Evolutionary conservation across 2,113 vertebrate genomes (phyloP).

Genomic region (Formicarius rufipectus): DNA sequence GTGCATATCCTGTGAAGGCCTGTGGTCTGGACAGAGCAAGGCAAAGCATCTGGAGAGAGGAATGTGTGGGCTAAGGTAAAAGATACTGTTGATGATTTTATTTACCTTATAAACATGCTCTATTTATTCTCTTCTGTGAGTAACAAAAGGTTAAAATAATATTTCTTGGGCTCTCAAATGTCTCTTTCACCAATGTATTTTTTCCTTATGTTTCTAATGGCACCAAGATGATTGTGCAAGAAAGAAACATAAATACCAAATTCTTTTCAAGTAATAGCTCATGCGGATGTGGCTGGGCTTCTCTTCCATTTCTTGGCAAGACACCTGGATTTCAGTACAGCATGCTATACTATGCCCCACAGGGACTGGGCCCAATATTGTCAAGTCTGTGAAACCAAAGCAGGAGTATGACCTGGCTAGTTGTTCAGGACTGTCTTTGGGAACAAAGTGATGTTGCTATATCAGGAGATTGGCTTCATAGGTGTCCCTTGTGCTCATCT

Average conservation of each 20-base stretch:
- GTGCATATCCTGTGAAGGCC: neutral
- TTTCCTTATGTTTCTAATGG: slow-evolving; percentile 9
- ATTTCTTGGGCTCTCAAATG: neutral
- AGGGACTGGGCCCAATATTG: neutral
- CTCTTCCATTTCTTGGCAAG: neutral
- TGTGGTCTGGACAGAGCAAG: neutral
- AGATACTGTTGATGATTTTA: slow-evolving; percentile 1
- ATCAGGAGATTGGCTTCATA: neutral
- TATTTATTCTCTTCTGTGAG: neutral
- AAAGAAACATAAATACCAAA: neutral
- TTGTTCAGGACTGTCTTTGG: neutral
- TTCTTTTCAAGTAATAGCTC: neutral
- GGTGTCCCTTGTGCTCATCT: neutral
- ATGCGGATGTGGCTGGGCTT: neutral
- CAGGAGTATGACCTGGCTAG: neutral
- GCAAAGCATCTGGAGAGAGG: neutral
- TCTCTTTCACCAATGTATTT: neutral
- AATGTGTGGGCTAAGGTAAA: neutral
- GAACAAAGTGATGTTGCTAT: neutral
- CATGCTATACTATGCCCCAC: neutral
- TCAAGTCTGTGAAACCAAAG: neutral
- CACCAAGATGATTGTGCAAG: neutral
- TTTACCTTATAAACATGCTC: neutral
- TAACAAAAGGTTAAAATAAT: neutral
- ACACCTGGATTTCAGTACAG: neutral